Base-by-base conservation (phyloP, 2,113 vertebrate species). In the Odobenus rosmarus region DNA sequence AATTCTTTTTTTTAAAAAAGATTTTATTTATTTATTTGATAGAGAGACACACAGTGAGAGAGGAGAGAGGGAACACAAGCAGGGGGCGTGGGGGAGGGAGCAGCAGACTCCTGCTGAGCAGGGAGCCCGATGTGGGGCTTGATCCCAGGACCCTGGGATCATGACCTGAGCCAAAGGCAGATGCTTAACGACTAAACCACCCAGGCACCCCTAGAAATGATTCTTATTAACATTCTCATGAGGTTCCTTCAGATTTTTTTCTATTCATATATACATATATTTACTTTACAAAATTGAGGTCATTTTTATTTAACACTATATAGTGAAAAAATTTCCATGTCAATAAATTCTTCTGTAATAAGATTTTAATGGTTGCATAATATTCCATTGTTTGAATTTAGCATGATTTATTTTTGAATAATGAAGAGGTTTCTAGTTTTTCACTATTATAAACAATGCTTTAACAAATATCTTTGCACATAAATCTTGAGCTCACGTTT, bases 271-370 rank as follows among this genome's bases (percentile, higher is more conserved):
- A 57, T 46, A 69, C 1, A 83, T 31, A 80, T 18, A 77, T 97
- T 90, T 85, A 85, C 36, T 90, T 53, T 91, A 85, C 9, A 95
- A 96, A 83, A 89, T 46, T 85, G 55, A 94, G 57, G 18, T 88
- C 12, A 42, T 88, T 93, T 82, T 39, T 8, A 96, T 86, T 76
- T 55, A 59, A 72, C 36, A 77, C 11, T 55, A 51, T 5, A 28
- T 71, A 31, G 14, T 95, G 46, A 51, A 61, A 72, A 77, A 14
- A 42, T 9, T 49, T 77, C 26, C 16, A 26, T 55, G 28, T 49
- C 26, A 53, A 87, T 79, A 64, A 89, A 92, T 85, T 93, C 9
- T 95, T 79, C 87, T 76, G 5, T 26, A 49, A 31, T 69, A 69
- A 93, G 28, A 39, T 42, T 83, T 53, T 85, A 95, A 64, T 46